These are phyloP conservation scores for Hydropotes inermis DNA, from an alignment of 2,113 vertebrate species.

Conservation along the genomic window DNA sequence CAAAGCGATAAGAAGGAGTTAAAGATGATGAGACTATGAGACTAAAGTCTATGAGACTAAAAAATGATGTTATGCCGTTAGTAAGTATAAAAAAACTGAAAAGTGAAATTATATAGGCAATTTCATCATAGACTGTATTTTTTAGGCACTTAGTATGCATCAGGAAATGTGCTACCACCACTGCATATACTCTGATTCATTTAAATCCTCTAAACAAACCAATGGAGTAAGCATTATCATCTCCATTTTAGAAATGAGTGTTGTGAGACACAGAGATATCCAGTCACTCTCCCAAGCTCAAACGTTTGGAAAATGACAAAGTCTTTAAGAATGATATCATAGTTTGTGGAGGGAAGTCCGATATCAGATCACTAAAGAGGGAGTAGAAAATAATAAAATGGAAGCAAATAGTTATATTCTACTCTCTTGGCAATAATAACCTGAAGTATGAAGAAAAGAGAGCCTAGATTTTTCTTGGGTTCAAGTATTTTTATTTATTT, in stretches of 20 bases:
- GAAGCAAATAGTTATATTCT: background rate
- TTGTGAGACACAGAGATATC: background rate
- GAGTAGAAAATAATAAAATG: background rate
- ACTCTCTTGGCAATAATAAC: background rate
- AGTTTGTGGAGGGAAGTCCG: background rate
- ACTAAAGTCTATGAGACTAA: background rate
- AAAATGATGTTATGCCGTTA: background rate
- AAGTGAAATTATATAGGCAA: background rate
- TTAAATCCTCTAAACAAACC: background rate
- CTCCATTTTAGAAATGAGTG: background rate
- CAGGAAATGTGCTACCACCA: background rate
- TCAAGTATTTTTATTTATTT: background rate
- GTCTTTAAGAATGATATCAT: background rate
- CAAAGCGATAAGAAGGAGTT: background rate
- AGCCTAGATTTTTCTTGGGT: background rate
- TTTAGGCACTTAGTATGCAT: background rate
- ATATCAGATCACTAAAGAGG: background rate
- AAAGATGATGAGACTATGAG: background rate
- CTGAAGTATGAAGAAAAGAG: background rate
- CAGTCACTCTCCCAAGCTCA: background rate
- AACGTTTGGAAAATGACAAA: background rate
- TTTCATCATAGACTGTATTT: background rate
- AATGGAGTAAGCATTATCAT: background rate
- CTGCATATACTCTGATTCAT: background rate
- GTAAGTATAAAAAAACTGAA: background rate